Base-by-base conservation (phyloP, 2,113 vertebrate species). In the Calidris pugnax region DNA sequence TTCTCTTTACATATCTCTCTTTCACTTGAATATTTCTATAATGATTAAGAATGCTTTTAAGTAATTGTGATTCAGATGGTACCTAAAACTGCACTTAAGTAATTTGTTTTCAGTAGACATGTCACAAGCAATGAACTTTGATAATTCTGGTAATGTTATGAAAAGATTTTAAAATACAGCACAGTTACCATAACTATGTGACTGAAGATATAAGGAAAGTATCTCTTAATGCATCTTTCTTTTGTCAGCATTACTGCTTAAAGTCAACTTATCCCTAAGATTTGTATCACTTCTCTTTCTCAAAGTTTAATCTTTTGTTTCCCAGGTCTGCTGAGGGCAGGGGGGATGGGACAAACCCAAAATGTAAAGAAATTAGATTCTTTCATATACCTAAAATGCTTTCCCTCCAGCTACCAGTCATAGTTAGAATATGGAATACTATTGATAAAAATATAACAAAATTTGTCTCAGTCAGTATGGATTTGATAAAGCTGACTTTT, bases 271-370 rank as follows among this genome's bases (percentile, higher is more conserved):
- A 30, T 72, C 30, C 18, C 24, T 74, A 43, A 85, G 30, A 41
- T 72, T 81, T 66, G 51, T 14, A 22, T 68, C 43, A 8, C 32
- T 83, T 88, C 20, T 47, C 8, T 68, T 90, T 85, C 71, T 87
- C 18, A 13, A 45, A 6, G 17, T 74, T 87, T 50, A 45, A 10
- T 72, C 3, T 66, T 90, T 78, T 55, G 27, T 63, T 89, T 67
- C 20, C 2, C 5, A 45, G 8, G 21, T 73, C 33, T 85, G 9
- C 12, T 56, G 33, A 62, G 22, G n/a, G 7, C 14, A 26, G 14
- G 19, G 2, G 21, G 14, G 2, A 3, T 5, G 47, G 45, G 57
- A 30, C 8, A 10, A 8, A 3, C 0, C 3, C 12, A 19, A 32
- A 50, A 24, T 45, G 5, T 71, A 35, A 56, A 50, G 9, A 60